Conservation (phyloP, 2,888 invertebrate species). For the Parnassius apollo region DNA sequence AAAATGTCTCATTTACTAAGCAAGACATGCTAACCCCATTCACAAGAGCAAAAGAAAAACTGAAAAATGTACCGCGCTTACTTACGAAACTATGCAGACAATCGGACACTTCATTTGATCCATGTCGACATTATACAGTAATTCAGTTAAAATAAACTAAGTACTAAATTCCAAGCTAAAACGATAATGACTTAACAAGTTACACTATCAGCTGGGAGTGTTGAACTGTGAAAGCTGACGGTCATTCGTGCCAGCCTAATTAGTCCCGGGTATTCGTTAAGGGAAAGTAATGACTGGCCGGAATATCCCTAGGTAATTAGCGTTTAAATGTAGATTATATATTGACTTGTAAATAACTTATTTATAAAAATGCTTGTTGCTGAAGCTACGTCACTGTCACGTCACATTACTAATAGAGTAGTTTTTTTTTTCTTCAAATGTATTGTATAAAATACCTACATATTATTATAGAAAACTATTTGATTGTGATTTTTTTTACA, state of each 20-base stretch:
- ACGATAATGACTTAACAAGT: constrained; percentile 40
- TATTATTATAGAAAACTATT: too few relatives aligned
- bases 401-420: too few relatives aligned
- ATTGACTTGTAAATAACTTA: too few relatives aligned
- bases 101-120: background rate
- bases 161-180: constrained; percentile 10
- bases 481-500: too few relatives aligned
- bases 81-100: constrained; percentile 11
- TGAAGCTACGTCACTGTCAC: too few relatives aligned
- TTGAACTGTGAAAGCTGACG: constrained; percentile 49
- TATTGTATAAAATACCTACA: too few relatives aligned
- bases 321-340: background rate
- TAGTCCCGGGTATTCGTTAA: constrained; percentile 28
- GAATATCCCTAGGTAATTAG: constrained; percentile 19
- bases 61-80: constrained; percentile 1
- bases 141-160: background rate
- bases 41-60: background rate
- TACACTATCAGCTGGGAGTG: constrained; percentile 43
- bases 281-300: constrained; percentile 10
- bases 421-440: too few relatives aligned
- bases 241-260: constrained; percentile 32
- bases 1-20: background rate
- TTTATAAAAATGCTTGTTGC: too few relatives aligned
- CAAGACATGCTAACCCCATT: constrained; percentile 8
- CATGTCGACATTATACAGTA: background rate